Evolutionary conservation across 2,888 invertebrate species (phyloP), one percentile per base, ranked within the genome.

Genomic region (Ormia ochracea): DNA sequence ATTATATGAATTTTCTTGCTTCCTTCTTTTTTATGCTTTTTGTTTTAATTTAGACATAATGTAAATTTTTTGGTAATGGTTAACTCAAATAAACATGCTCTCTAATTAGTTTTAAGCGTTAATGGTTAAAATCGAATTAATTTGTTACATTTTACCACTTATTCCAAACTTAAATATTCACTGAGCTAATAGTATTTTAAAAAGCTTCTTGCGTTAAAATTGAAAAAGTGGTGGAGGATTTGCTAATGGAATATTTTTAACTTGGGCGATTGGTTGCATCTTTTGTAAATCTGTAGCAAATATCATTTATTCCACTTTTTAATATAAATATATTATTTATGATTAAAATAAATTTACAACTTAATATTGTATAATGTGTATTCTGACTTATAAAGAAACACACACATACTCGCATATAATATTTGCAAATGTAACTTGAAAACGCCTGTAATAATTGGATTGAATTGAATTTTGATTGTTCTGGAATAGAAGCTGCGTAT

Each of bases 361-460:
- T 14, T 36, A 17, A 48, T n/a, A 70, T 21, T 36, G 19, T 45
- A 31, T 36, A 31, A 31, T 21, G 76, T 76, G 69, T 63, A 69
- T 54, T 68, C 63, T 63, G 68, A 56, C 36, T 41, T 73, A 54
- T 78, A 73, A 78, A 78, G 78, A 78, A 78, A 78, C 78, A 78
- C 78, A 73, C 73, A 73, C 78, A 73, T 68, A 61, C 45, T 28
- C n/a, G 17, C 19, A 59, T 48, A 28, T 19, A 43, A 43, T 43
- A 6, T 6, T 48, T 5, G 21, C 45, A 31, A 45, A 17, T 33
- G 43, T 33, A 12, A 36, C 36, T n/a, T 69, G 45, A 48, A 10
- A 56, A 45, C 14, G 31, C 4, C 21, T 19, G n/a, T 41, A n/a
- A 52, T 14, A 19, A 31, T 33, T 38, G 33, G 21, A 43, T 56